Evolutionary conservation across 2,797 vertebrate species (phyloP).

Genomic region (Anas bernieri): DNA sequence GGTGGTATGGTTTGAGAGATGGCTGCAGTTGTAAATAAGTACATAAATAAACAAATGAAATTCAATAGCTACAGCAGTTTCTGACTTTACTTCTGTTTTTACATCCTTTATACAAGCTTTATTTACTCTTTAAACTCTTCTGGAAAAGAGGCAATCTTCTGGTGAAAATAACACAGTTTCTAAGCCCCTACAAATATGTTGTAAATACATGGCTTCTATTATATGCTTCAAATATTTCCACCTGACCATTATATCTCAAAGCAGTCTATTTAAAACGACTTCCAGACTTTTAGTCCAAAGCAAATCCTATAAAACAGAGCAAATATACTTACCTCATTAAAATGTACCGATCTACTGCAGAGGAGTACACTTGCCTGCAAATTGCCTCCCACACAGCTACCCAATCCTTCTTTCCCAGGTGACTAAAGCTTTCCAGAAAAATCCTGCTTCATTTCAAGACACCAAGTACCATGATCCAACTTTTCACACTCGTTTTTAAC

Average conservation of each 20-base stretch:
- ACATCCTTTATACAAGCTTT: neutral
- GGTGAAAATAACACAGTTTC: neutral
- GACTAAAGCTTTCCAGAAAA: conserved; percentile 73
- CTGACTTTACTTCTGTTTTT: neutral
- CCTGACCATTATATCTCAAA: conserved; percentile 53
- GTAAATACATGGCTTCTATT: conserved; percentile 10
- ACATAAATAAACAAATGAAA: neutral
- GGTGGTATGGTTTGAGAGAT: neutral
- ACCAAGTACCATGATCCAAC: conserved; percentile 8
- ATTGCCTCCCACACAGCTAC: conserved; percentile 70
- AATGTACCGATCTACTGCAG: conserved; percentile 69
- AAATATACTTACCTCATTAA: conserved; percentile 66
- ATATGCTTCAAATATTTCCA: conserved; percentile 26
- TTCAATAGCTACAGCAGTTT: neutral
- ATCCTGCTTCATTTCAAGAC: conserved; percentile 55
- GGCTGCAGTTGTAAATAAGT: neutral
- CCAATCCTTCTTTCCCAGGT: conserved; percentile 64
- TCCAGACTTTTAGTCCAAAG: conserved; percentile 52
- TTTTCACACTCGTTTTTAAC: conserved; percentile 54
- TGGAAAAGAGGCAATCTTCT: neutral
- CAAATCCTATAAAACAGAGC: conserved; percentile 48
- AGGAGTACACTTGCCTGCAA: conserved; percentile 72
- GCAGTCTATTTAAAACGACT: conserved; percentile 36
- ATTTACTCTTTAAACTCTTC: neutral
- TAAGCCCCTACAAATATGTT: neutral